Percentiles rank a stretch among this genome's conserved stretches.
phyloP scores from a whole-genome alignment of 2,888 invertebrate genomes.

The Lobophora halterata region DNA sequence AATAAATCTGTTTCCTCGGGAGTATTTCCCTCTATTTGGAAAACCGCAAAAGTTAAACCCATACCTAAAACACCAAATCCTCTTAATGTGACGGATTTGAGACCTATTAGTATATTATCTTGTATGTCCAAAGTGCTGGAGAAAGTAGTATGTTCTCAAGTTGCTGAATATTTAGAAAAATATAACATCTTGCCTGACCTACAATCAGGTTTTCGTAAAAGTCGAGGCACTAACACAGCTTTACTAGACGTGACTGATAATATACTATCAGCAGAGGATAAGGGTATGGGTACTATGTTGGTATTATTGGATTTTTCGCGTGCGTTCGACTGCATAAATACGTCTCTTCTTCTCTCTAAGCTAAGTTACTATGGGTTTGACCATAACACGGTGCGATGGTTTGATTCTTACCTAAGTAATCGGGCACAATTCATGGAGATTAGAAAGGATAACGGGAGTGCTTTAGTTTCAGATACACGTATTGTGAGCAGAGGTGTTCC shows the following conservation, averaged over 20 bases:
- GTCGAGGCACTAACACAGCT: slow-evolving; percentile 15
- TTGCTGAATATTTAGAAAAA: slow-evolving; percentile 7
- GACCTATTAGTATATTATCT: slow-evolving; percentile 19
- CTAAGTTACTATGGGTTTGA: slow-evolving; percentile 24
- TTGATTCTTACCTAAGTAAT: slow-evolving; percentile 20
- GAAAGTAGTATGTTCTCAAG: background rate
- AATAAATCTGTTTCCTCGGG: slow-evolving; percentile 6
- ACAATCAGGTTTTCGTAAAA: slow-evolving; percentile 24
- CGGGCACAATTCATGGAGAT: slow-evolving; percentile 20
- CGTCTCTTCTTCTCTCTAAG: slow-evolving; percentile 16
- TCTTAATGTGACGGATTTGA: background rate
- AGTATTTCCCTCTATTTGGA: slow-evolving; percentile 4
- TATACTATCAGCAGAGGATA: slow-evolving; percentile 21
- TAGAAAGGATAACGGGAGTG: background rate
- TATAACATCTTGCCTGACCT: slow-evolving; percentile 15
- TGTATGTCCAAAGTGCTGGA: slow-evolving; percentile 6
- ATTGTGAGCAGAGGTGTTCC: slow-evolving; percentile 13
- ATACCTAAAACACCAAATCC: slow-evolving; percentile 9
- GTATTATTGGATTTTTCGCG: slow-evolving; percentile 24
- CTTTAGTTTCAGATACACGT: background rate
- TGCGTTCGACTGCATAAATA: slow-evolving; percentile 27
- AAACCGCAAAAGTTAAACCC: slow-evolving; percentile 4
- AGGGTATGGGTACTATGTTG: slow-evolving; percentile 17
- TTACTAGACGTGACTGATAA: slow-evolving; percentile 21
- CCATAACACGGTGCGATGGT: slow-evolving; percentile 15